Conservation (phyloP, 1,140 invertebrate species). For the Bombus polaris region DNA sequence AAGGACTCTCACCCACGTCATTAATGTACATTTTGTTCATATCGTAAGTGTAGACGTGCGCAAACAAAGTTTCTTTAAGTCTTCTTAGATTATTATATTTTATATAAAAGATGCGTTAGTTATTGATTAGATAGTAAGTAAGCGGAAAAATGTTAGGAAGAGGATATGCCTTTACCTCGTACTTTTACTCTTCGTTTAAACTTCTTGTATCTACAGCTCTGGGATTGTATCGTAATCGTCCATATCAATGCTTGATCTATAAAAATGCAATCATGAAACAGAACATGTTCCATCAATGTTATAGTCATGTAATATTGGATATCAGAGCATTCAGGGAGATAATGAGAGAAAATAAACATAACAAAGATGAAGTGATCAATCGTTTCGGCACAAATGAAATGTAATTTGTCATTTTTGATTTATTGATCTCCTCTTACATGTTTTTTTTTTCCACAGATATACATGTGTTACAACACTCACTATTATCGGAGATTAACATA, state of each 20-base stretch:
- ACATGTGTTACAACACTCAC: constrained; percentile 50
- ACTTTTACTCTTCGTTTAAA: background rate
- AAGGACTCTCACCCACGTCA: no score
- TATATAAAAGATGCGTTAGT: no score
- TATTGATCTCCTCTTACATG: constrained; percentile 60
- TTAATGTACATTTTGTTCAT: no score
- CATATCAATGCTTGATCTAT: constrained; percentile 10
- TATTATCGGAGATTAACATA: constrained; percentile 51
- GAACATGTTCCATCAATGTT: background rate
- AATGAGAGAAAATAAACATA: background rate
- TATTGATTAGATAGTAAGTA: background rate
- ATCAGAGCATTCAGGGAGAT: no score
- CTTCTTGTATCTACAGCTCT: background rate
- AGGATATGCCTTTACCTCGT: constrained; percentile 14
- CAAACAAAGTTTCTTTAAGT: no score
- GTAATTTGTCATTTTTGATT: constrained; percentile 57
- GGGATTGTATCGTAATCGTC: background rate
- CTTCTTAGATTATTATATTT: no score
- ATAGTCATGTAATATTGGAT: no score
- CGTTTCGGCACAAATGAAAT: constrained; percentile 29
- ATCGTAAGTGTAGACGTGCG: no score
- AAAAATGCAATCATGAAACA: constrained; percentile 7
- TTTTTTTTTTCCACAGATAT: constrained; percentile 46
- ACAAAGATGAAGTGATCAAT: background rate
- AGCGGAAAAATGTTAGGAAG: background rate